Percentiles rank a stretch among this genome's conserved stretches.
phyloP scores from a whole-genome alignment of 2,113 vertebrate species.

The Archilochus colubris region DNA sequence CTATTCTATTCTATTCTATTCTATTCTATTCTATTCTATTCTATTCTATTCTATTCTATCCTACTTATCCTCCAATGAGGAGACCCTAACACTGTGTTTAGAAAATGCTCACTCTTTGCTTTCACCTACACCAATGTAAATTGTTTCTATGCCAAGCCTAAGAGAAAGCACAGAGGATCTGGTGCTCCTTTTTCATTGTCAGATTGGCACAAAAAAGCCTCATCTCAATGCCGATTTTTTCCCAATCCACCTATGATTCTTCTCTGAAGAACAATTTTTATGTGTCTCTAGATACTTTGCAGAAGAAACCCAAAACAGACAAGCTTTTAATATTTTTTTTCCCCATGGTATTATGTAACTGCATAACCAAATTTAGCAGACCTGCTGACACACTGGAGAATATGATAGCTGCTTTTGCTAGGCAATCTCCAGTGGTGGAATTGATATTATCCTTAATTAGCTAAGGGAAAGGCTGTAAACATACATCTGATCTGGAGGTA shows the following conservation, averaged over 20 bases:
- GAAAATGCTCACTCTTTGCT: not conserved
- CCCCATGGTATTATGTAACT: not conserved
- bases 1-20: not conserved
- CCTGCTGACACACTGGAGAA: not conserved
- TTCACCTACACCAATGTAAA: not conserved
- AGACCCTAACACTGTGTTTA: not conserved
- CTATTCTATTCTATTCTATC: not conserved
- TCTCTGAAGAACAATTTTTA: not conserved
- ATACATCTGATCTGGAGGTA: not conserved
- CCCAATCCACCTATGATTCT: not conserved
- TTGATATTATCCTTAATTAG: not conserved
- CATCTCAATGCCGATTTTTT: not conserved
- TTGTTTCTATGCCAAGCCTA: not conserved
- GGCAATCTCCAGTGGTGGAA: not conserved
- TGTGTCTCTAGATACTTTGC: not conserved
- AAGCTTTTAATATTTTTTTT: conserved; percentile 7
- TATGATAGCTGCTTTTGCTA: not conserved
- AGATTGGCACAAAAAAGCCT: not conserved
- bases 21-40: not conserved
- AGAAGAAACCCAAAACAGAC: not conserved
- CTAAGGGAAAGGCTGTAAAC: not conserved
- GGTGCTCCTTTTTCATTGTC: conserved; percentile 1
- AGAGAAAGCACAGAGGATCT: not conserved
- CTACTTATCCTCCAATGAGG: not conserved
- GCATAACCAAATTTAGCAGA: not conserved